Conservation (phyloP, 2,113 vertebrate genomes). For the Hylia prasina region DNA sequence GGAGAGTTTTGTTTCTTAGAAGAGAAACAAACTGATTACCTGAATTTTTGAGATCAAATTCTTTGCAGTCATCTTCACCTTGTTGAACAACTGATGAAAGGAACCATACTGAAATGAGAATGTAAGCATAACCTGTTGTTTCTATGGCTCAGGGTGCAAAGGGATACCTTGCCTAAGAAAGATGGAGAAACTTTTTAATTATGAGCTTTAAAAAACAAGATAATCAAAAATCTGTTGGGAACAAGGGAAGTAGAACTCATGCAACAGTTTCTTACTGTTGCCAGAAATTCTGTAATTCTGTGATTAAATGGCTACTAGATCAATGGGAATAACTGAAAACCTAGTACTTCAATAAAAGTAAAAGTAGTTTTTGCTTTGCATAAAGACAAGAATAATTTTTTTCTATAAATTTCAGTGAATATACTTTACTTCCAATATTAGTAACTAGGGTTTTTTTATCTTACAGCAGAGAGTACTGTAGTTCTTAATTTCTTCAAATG, state of each 20-base stretch:
- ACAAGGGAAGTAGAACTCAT: background rate
- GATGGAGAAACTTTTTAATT: background rate
- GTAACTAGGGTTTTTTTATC: background rate
- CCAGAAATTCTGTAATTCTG: background rate
- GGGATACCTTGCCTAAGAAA: background rate
- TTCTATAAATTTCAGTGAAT: background rate
- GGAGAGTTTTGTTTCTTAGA: background rate
- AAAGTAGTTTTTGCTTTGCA: background rate
- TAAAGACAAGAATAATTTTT: background rate
- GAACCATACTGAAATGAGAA: background rate
- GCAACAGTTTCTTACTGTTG: background rate
- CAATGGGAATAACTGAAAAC: background rate
- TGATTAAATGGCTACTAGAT: background rate
- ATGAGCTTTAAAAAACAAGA: background rate
- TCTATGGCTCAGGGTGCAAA: background rate
- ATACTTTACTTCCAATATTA: background rate
- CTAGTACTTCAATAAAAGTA: background rate
- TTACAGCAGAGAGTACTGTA: background rate
- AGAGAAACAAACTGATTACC: background rate
- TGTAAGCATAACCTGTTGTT: background rate
- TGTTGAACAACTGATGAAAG: background rate
- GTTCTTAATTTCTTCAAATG: background rate
- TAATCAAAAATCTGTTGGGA: background rate
- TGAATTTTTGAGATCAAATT: background rate
- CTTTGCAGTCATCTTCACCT: background rate